Evolutionary conservation across 2,888 invertebrate genomes (phyloP).

Genomic region (Drosophila niveifrons): DNA sequence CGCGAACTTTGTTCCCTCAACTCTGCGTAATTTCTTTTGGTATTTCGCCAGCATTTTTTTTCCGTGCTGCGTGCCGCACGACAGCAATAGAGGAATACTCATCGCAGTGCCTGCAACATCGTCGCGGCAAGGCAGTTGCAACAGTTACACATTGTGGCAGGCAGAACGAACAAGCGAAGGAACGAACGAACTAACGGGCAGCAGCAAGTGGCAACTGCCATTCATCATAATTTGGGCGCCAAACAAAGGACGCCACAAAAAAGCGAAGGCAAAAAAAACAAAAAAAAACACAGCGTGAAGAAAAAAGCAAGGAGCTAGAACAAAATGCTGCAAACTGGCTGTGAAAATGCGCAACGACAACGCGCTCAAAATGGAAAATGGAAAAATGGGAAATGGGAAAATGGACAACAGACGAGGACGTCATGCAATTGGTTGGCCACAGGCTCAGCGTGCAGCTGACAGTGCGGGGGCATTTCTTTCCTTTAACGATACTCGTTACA

Average conservation of each 20-base stretch:
- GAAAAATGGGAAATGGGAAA: conserved; percentile 1
- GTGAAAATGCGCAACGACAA: conserved; percentile 35
- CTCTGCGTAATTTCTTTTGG: neutral
- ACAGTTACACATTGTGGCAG: conserved; percentile 8
- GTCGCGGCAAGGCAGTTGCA: neutral
- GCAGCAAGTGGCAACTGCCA: conserved; percentile 36
- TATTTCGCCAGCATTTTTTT: neutral
- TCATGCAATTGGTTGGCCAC: conserved; percentile 22
- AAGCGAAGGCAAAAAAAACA: neutral
- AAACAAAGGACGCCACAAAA: conserved; percentile 24
- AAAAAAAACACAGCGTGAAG: neutral
- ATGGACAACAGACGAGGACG: conserved; percentile 27
- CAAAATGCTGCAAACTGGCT: neutral
- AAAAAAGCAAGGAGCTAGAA: conserved; percentile 1
- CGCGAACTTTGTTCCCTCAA: neutral
- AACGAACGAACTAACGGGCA: neutral
- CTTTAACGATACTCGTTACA: conserved; percentile 42
- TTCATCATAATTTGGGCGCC: conserved; percentile 72
- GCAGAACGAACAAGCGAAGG: neutral
- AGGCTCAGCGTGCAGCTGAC: conserved; percentile 28
- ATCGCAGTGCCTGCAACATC: neutral
- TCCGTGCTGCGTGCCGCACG: neutral
- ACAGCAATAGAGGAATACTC: neutral
- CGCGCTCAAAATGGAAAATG: conserved; percentile 27
- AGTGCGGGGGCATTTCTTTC: conserved; percentile 36